phyloP scores from a whole-genome alignment of 2,888 invertebrate species.

The Trachelus troglodyta region DNA sequence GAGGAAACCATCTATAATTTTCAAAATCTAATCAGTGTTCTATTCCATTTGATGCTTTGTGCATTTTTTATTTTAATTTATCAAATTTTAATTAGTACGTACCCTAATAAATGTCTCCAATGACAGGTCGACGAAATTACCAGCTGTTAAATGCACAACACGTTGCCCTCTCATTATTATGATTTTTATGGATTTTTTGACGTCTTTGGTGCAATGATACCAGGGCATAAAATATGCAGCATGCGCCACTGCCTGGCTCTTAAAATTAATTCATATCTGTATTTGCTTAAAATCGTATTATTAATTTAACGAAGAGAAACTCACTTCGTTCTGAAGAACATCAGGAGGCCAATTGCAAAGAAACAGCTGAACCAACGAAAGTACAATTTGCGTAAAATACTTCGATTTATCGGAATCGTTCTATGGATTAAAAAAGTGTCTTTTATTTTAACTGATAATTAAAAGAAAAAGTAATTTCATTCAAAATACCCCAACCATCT shows the following conservation, averaged over 20 bases:
- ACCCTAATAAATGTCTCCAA: constrained; percentile 39
- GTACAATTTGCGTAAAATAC: constrained; percentile 32
- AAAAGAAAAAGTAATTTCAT: constrained; percentile 6
- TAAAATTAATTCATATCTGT: not conserved
- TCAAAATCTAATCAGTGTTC: not conserved
- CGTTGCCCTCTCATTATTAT: constrained; percentile 37
- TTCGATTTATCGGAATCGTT: constrained; percentile 37
- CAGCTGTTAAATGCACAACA: constrained; percentile 42
- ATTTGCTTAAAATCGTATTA: not conserved
- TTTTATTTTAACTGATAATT: no score
- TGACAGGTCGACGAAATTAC: constrained; percentile 40
- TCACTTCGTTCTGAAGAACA: constrained; percentile 33
- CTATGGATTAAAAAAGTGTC: constrained; percentile 14
- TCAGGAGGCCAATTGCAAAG: constrained; percentile 46
- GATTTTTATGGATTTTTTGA: constrained; percentile 27
- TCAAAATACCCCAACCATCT: constrained; percentile 32
- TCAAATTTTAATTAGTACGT: no score
- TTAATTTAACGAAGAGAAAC: not conserved
- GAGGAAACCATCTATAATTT: constrained; percentile 42
- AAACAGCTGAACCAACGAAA: constrained; percentile 41
- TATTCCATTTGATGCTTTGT: no score
- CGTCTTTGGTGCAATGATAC: constrained; percentile 27
- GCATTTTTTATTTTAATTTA: no score
- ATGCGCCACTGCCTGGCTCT: constrained; percentile 36
- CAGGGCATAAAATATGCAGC: constrained; percentile 35